A percentile compares a stretch with the other conserved stretches of the same genome.
phyloP scores from a whole-genome alignment of 2,113 vertebrate genomes.

The Campylomormyrus tamandua region DNA sequence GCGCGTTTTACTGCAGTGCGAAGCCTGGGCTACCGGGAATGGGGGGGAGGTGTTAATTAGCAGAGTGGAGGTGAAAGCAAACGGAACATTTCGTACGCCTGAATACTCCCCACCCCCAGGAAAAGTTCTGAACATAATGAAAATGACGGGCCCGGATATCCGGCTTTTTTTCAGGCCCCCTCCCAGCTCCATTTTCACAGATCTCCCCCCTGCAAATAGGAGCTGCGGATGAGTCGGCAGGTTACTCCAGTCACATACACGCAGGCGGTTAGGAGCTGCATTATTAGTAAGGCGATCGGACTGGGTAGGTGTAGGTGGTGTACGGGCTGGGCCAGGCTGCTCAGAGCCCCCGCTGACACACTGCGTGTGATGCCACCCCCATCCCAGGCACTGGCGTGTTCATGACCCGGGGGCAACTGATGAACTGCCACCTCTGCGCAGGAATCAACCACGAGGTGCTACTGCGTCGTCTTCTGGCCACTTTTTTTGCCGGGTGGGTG shows the following conservation, averaged over 20 bases:
- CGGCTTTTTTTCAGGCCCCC: not conserved
- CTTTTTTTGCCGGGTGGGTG: slow-evolving; percentile 89
- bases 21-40: not conserved
- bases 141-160: not conserved
- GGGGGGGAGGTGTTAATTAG: not conserved
- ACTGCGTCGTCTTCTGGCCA: slow-evolving; percentile 82
- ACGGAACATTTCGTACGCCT: not conserved
- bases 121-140: not conserved
- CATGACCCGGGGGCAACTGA: slow-evolving; percentile 92
- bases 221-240: not conserved
- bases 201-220: not conserved
- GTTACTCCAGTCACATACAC: not conserved
- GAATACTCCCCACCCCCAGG: not conserved
- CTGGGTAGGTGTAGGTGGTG: not conserved
- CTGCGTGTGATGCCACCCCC: not conserved
- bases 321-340: not conserved
- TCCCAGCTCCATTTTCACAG: not conserved
- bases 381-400: slow-evolving; percentile 80
- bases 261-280: not conserved
- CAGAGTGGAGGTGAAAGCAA: not conserved
- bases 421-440: slow-evolving; percentile 94
- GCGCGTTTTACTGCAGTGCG: not conserved
- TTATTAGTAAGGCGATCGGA: not conserved
- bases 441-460: slow-evolving; percentile 95
- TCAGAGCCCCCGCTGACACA: not conserved